These are phyloP conservation scores for Scrobipalpa costella DNA, from an alignment of 2,888 invertebrate genomes.

Conservation along the genomic window DNA sequence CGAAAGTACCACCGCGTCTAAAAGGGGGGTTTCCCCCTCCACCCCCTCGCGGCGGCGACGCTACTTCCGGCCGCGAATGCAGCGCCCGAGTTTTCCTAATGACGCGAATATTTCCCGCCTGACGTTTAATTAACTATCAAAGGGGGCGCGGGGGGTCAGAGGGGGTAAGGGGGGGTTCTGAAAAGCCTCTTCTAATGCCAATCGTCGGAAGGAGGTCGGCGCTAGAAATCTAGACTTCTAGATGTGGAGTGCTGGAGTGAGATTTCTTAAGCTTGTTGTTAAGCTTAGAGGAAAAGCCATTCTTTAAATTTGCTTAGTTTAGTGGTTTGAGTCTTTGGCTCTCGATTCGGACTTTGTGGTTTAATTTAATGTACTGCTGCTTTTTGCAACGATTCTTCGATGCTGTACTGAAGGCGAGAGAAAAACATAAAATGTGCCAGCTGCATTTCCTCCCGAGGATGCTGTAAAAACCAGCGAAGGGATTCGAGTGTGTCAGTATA, in stretches of 20 bases:
- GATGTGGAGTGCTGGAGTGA: neutral
- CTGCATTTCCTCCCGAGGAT: no score
- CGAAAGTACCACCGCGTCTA: conserved; percentile 30
- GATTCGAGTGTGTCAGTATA: no score
- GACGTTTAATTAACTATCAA: conserved; percentile 77
- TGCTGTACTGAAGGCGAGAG: no score
- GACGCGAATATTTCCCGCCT: conserved; percentile 73
- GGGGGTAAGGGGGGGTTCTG: conserved; percentile 41
- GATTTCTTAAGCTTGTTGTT: neutral
- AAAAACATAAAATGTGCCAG: no score
- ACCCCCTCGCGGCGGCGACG: conserved; percentile 46
- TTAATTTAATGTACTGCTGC: no score
- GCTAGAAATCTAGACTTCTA: conserved; percentile 10
- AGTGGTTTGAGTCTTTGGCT: no score
- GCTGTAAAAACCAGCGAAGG: no score
- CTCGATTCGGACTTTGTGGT: no score
- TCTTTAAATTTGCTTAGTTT: no score
- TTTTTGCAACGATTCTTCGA: no score
- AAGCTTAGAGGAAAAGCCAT: neutral
- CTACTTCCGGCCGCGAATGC: conserved; percentile 61
- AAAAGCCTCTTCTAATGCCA: conserved; percentile 29
- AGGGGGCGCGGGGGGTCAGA: conserved; percentile 51
- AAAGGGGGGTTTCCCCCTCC: conserved; percentile 33
- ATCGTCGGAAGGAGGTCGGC: conserved; percentile 28
- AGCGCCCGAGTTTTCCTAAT: conserved; percentile 67